Conservation (phyloP, 2,888 invertebrate genomes). For the Metallyticus violacea region DNA sequence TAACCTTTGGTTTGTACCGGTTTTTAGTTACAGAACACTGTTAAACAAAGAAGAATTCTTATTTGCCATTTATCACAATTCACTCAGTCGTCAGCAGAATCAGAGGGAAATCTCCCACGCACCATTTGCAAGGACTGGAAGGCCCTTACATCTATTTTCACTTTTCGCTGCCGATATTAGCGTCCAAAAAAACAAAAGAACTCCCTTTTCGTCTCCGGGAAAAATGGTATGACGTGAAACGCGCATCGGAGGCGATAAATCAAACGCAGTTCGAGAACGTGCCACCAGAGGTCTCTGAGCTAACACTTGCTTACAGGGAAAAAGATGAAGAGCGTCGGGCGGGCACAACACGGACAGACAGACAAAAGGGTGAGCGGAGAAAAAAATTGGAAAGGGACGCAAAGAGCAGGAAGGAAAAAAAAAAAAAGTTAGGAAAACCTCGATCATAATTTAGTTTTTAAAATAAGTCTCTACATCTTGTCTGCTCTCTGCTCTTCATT, state of each 20-base stretch:
- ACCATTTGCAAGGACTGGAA: not conserved
- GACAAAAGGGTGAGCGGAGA: not conserved
- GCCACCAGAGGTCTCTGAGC: not conserved
- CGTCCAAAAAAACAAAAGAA: not conserved
- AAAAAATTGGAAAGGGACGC: no score
- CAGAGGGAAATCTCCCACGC: not conserved
- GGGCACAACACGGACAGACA: not conserved
- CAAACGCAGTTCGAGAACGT: not conserved
- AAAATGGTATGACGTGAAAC: not conserved
- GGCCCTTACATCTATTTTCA: not conserved
- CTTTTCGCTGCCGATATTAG: not conserved
- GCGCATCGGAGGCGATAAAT: not conserved
- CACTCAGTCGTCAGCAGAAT: not conserved
- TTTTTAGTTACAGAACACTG: no score
- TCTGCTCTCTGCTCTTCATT: no score
- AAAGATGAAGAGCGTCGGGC: not conserved
- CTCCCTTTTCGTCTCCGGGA: not conserved
- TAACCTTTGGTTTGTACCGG: no score
- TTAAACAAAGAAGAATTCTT: not conserved
- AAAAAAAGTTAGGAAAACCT: not conserved
- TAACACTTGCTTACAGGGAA: not conserved
- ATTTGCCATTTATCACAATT: not conserved
- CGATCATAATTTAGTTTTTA: slow-evolving; percentile 8
- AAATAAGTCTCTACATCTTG: not conserved
- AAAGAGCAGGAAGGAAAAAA: no score